phyloP scores from a whole-genome alignment of 2,888 invertebrate species.

The Conistra vaccinii region DNA sequence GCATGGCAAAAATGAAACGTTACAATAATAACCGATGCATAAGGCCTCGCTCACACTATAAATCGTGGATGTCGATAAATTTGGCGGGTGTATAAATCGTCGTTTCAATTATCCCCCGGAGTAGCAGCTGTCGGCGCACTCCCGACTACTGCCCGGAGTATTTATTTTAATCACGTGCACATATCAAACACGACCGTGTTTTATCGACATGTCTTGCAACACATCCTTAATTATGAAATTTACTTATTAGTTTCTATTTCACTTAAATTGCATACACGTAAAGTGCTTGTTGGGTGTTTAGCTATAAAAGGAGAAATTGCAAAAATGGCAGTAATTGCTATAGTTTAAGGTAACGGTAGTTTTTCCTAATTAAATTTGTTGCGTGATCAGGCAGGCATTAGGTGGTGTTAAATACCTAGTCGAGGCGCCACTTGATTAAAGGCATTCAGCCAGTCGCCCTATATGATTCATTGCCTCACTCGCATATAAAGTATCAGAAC shows the following conservation, averaged over 20 bases:
- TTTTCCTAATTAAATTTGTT: constrained; percentile 62
- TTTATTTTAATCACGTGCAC: constrained; percentile 88
- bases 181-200: constrained; percentile 78
- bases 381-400: constrained; percentile 54
- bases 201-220: constrained; percentile 79
- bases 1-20: constrained; percentile 72
- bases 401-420: constrained; percentile 52
- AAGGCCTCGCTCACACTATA: constrained; percentile 78
- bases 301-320: constrained; percentile 42
- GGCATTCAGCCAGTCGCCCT: constrained; percentile 42
- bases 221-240: constrained; percentile 80
- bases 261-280: constrained; percentile 24
- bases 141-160: constrained; percentile 82
- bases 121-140: constrained; percentile 86
- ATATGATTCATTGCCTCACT: constrained; percentile 57
- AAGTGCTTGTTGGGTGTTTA: constrained; percentile 25
- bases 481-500: constrained; percentile 52
- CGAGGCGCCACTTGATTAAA: constrained; percentile 61
- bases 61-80: constrained; percentile 88
- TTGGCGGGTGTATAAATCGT: constrained; percentile 89
- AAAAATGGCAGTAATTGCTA: constrained; percentile 31
- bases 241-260: constrained; percentile 51
- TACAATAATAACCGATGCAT: constrained; percentile 72
- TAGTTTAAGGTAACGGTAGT: constrained; percentile 31
- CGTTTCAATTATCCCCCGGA: constrained; percentile 88